A percentile compares a stretch with the other conserved stretches of the same genome.
These are phyloP conservation scores for Adelognathus sp. DNA, from an alignment of 2,888 invertebrate genomes.

Conservation along the genomic window DNA sequence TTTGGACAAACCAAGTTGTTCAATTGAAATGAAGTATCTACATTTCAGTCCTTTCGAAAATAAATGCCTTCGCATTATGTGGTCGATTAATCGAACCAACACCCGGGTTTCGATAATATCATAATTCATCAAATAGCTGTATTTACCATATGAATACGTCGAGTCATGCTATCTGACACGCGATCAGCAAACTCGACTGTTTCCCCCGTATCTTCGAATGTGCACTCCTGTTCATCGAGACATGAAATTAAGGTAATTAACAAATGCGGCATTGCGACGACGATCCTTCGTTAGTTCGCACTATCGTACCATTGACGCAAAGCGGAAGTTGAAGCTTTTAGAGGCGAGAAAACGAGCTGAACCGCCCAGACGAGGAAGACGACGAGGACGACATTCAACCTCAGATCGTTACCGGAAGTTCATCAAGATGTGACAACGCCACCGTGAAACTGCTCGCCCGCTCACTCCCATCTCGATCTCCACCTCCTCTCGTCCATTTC, in stretches of 20 bases:
- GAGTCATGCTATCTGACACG: not conserved
- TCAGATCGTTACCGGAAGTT: constrained; percentile 80
- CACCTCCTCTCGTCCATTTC: not conserved
- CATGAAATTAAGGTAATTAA: constrained; percentile 60
- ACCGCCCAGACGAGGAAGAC: constrained; percentile 44
- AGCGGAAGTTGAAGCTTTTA: constrained; percentile 45
- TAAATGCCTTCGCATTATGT: too few species aligned
- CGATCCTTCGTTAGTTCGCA: constrained; percentile 25
- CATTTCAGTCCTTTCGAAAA: too few species aligned
- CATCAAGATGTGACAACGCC: constrained; percentile 81
- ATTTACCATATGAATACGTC: too few species aligned
- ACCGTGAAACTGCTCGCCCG: constrained; percentile 76
- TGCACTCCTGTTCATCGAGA: constrained; percentile 51
- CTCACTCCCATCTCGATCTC: constrained; percentile 6
- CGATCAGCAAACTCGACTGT: not conserved
- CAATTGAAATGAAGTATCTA: too few species aligned
- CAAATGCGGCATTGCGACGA: constrained; percentile 22
- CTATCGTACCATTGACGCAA: constrained; percentile 9
- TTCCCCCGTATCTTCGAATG: not conserved
- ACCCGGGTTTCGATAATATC: too few species aligned
- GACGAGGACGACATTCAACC: constrained; percentile 69
- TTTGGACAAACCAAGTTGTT: too few species aligned
- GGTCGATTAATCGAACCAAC: too few species aligned
- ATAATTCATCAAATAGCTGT: too few species aligned
- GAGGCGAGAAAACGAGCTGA: constrained; percentile 51